phyloP scores from a whole-genome alignment of 2,888 invertebrate genomes.

The Atherix ibis region DNA sequence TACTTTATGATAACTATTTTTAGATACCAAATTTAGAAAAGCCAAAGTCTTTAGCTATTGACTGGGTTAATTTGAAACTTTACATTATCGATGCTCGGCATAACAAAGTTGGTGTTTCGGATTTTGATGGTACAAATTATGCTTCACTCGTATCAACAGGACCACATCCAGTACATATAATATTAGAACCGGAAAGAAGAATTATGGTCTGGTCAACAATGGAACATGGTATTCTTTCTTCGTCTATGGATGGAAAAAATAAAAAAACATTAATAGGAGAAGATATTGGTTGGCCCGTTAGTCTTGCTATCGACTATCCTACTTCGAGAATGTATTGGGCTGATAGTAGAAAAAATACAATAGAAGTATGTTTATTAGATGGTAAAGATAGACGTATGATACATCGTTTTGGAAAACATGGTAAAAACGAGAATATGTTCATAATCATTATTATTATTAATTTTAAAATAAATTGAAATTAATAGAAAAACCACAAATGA shows the following conservation, averaged over 20 bases:
- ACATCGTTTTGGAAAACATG: constrained; percentile 36
- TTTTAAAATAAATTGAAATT: constrained; percentile 4
- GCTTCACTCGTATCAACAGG: constrained; percentile 30
- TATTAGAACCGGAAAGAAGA: constrained; percentile 45
- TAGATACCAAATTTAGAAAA: constrained; percentile 40
- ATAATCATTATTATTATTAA: constrained; percentile 3
- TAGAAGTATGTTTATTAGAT: constrained; percentile 52
- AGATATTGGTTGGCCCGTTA: constrained; percentile 54
- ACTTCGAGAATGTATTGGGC: constrained; percentile 68
- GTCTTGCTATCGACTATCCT: constrained; percentile 59
- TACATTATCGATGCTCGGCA: constrained; percentile 49
- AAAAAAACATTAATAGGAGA: constrained; percentile 41
- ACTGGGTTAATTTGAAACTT: constrained; percentile 49
- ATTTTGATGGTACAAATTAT: constrained; percentile 28
- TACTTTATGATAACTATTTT: too few relatives aligned
- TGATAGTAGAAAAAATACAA: constrained; percentile 58
- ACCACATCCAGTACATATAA: constrained; percentile 55
- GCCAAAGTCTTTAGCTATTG: constrained; percentile 60
- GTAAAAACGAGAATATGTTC: constrained; percentile 19
- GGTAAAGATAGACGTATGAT: constrained; percentile 50
- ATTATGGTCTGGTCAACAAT: constrained; percentile 60
- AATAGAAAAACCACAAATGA: constrained; percentile 45
- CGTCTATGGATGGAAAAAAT: constrained; percentile 47
- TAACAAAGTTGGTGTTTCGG: constrained; percentile 28
- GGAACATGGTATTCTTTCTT: constrained; percentile 48